These are phyloP conservation scores for Drosophila orena DNA, from an alignment of 1,140 invertebrate genomes.

Conservation along the genomic window DNA sequence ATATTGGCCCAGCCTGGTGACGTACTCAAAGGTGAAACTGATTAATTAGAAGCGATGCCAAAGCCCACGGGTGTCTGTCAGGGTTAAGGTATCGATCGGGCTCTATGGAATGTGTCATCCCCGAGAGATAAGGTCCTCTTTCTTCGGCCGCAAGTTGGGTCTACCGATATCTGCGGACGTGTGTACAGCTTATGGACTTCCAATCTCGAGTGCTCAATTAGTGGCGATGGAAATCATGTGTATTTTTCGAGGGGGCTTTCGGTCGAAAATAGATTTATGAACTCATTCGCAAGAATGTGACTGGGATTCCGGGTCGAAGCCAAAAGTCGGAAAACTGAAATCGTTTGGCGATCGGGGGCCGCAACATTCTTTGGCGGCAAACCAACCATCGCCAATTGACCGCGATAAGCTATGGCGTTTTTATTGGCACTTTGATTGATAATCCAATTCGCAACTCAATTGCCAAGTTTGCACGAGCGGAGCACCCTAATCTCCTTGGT, in stretches of 20 bases:
- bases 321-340: slow-evolving; percentile 12
- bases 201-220: slow-evolving; percentile 17
- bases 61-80: slow-evolving; percentile 20
- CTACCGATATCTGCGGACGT: neutral
- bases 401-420: slow-evolving; percentile 43
- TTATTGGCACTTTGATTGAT: slow-evolving; percentile 51
- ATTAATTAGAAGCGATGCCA: slow-evolving; percentile 48
- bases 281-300: slow-evolving; percentile 24
- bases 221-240: slow-evolving; percentile 34
- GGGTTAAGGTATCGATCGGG: slow-evolving; percentile 42
- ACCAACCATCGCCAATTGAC: slow-evolving; percentile 20
- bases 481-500: slow-evolving; percentile 27
- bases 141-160: slow-evolving; percentile 10
- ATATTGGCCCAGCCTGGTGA: slow-evolving; percentile 29
- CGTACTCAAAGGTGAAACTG: slow-evolving; percentile 42
- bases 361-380: slow-evolving; percentile 25
- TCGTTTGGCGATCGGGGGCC: slow-evolving; percentile 8
- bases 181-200: neutral
- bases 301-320: slow-evolving; percentile 11
- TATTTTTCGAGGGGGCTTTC: slow-evolving; percentile 25
- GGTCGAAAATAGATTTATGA: slow-evolving; percentile 58
- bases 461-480: slow-evolving; percentile 37
- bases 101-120: slow-evolving; percentile 31
- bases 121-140: slow-evolving; percentile 21
- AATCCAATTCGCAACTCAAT: slow-evolving; percentile 52